Conservation (phyloP, 2,797 vertebrate species). For the Ibycter americanus region DNA sequence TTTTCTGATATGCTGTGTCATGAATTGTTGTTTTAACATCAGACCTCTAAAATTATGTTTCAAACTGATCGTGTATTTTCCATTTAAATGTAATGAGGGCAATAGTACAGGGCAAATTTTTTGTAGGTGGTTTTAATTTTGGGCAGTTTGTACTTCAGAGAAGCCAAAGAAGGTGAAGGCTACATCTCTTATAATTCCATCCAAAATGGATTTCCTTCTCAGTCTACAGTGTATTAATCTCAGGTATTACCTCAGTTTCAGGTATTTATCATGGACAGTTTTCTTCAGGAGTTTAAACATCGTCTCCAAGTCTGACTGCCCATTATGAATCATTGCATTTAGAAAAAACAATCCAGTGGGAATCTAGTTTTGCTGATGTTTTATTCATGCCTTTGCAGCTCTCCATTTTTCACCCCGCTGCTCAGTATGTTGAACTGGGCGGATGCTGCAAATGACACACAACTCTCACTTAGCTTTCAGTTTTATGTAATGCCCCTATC, state of each 20-base stretch:
- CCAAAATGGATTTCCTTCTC: background rate
- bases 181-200: background rate
- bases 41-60: background rate
- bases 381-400: background rate
- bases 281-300: background rate
- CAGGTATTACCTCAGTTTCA: background rate
- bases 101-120: background rate
- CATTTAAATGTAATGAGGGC: background rate
- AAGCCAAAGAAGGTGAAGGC: background rate
- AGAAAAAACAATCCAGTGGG: background rate
- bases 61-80: background rate
- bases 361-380: background rate
- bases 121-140: background rate
- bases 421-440: background rate
- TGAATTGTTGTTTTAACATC: background rate
- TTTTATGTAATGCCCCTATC: background rate
- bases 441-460: background rate
- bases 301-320: background rate
- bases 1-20: background rate
- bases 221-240: background rate
- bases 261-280: background rate
- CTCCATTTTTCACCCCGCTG: background rate
- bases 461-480: background rate
- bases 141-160: background rate
- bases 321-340: background rate